These are phyloP conservation scores for Neotoxoptera formosana DNA, from an alignment of 1,140 invertebrate species.

Conservation along the genomic window DNA sequence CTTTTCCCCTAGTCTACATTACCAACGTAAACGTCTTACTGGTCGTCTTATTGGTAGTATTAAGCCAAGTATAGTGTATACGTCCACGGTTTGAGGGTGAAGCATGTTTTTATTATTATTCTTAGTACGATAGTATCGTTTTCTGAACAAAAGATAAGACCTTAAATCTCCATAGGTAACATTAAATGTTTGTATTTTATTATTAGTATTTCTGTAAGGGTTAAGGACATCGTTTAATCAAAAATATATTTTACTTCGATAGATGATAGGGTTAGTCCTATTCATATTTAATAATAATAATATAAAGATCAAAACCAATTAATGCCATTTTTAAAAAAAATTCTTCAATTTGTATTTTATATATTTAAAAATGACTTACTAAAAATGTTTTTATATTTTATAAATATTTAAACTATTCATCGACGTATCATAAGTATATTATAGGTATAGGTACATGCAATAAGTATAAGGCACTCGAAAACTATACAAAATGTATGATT, in stretches of 20 bases:
- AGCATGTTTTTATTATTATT: not conserved
- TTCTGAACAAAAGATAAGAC: not conserved
- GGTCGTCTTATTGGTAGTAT: not conserved
- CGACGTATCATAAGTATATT: not conserved
- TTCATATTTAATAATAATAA: not conserved
- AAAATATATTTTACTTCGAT: not conserved
- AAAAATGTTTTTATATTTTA: no score
- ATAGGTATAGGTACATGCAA: not conserved
- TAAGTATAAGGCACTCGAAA: not conserved
- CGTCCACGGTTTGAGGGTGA: not conserved
- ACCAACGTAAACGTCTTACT: constrained; percentile 30
- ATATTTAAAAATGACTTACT: no score
- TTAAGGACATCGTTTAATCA: not conserved
- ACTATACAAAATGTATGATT: not conserved
- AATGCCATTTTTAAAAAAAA: not conserved
- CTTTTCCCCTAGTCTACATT: not conserved
- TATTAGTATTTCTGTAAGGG: not conserved
- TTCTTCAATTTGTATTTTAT: not conserved
- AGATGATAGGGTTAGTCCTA: not conserved
- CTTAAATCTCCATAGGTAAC: not conserved
- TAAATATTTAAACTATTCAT: no score
- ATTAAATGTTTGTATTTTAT: not conserved
- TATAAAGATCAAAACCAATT: not conserved
- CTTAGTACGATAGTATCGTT: not conserved
- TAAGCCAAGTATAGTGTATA: not conserved